phyloP scores from a whole-genome alignment of 2,797 vertebrate genomes.

The Hypotaenidia philippensis region DNA sequence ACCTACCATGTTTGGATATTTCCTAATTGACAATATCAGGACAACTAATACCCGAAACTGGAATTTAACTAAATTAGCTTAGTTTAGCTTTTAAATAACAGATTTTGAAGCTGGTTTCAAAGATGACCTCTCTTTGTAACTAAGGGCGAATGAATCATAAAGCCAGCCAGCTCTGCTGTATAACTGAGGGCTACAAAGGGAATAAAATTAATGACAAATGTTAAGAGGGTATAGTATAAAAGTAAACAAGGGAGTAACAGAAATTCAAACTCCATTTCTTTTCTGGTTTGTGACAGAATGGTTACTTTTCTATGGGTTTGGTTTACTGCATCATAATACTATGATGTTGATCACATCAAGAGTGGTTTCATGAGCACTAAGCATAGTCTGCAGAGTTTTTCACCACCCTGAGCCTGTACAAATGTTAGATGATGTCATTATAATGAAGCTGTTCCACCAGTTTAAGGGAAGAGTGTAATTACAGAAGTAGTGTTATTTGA shows the following conservation, averaged over 20 bases:
- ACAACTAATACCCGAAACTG: neutral
- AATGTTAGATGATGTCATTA: neutral
- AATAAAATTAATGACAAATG: neutral
- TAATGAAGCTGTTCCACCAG: neutral
- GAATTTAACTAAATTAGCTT: neutral
- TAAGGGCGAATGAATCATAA: neutral
- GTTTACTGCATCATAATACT: neutral
- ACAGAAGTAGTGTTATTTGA: neutral
- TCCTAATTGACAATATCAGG: neutral
- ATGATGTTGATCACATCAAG: neutral
- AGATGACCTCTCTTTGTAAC: neutral
- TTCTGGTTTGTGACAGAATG: neutral
- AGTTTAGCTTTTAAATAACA: neutral
- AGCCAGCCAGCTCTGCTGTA: neutral
- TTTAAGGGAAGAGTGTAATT: neutral
- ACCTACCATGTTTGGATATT: neutral
- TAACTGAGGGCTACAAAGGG: neutral
- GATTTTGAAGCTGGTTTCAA: neutral
- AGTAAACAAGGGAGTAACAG: neutral
- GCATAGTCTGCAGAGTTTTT: neutral
- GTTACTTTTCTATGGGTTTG: neutral
- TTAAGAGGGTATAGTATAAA: neutral
- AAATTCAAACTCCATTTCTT: neutral
- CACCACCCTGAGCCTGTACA: neutral
- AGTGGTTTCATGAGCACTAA: neutral